A percentile compares a stretch with the other conserved stretches of the same genome.
These are phyloP conservation scores for Lordiphosa clarofinis DNA, from an alignment of 1,140 invertebrate genomes.

Conservation along the genomic window DNA sequence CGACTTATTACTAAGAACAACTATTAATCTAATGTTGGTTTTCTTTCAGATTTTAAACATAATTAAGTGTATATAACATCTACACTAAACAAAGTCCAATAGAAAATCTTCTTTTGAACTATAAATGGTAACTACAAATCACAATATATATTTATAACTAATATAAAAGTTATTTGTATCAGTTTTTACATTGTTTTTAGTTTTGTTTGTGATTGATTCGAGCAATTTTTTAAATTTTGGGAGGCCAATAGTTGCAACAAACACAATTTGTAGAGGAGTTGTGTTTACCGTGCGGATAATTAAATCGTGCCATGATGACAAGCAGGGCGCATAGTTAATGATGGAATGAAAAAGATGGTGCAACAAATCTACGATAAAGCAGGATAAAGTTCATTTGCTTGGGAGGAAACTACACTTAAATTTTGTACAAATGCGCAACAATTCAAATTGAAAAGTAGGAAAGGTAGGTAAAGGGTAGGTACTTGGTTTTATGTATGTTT, in stretches of 20 bases:
- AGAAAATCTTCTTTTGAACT: too few species aligned
- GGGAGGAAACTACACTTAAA: conserved; percentile 1
- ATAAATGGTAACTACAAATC: too few species aligned
- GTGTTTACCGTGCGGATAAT: conserved; percentile 14
- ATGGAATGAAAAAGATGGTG: not conserved
- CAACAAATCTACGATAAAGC: conserved; percentile 18
- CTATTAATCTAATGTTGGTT: too few species aligned
- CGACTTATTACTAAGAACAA: too few species aligned
- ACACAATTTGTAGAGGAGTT: conserved; percentile 56
- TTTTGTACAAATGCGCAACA: conserved; percentile 64
- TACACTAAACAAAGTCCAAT: too few species aligned
- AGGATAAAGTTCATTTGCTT: conserved; percentile 28
- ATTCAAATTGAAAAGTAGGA: conserved; percentile 73
- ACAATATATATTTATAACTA: too few species aligned
- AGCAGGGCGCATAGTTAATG: conserved; percentile 6
- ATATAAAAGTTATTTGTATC: not conserved
- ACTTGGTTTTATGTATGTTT: conserved; percentile 12
- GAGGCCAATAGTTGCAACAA: conserved; percentile 40
- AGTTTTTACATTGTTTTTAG: conserved; percentile 3
- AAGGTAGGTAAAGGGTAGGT: not conserved
- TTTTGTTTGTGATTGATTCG: conserved; percentile 11
- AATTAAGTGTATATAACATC: too few species aligned
- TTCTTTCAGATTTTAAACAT: too few species aligned
- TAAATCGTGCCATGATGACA: not conserved
- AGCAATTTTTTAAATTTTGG: conserved; percentile 29